phyloP scores from a whole-genome alignment of 2,888 invertebrate genomes.

The Drosophila kanekoi region DNA sequence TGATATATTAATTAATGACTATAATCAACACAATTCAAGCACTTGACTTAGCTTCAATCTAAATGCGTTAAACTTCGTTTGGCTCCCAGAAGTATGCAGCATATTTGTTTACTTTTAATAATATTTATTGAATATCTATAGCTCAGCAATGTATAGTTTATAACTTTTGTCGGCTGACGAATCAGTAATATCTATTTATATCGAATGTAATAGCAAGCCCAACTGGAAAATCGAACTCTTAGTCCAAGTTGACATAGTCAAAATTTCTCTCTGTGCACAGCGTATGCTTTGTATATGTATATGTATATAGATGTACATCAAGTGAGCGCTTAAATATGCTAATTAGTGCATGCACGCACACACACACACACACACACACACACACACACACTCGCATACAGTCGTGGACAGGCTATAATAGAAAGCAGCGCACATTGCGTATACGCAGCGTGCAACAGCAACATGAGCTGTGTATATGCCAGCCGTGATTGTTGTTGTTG shows the following conservation, averaged over 20 bases:
- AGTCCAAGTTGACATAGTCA: too few species aligned
- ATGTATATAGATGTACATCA: not conserved
- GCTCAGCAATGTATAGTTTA: too few species aligned
- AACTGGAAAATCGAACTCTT: too few species aligned
- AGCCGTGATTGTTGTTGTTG: conserved; percentile 10
- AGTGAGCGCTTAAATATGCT: conserved; percentile 47
- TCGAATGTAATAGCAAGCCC: too few species aligned
- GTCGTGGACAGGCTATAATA: conserved; percentile 1
- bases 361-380: conserved; percentile 7
- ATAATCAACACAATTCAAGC: too few species aligned
- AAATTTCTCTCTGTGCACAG: conserved; percentile 12
- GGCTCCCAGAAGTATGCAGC: conserved; percentile 37
- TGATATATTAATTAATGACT: too few species aligned
- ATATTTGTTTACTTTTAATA: not conserved
- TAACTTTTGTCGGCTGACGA: too few species aligned
- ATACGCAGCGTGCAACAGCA: conserved; percentile 52
- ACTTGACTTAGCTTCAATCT: too few species aligned
- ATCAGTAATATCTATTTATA: too few species aligned
- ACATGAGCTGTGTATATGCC: conserved; percentile 24
- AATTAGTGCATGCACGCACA: conserved; percentile 46
- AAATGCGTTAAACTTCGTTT: not conserved
- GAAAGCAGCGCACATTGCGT: conserved; percentile 42
- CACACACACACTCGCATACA: conserved; percentile 1
- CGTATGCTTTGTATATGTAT: not conserved
- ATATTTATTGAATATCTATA: too few species aligned